These are phyloP conservation scores for Hydractinia echinata DNA, from an alignment of 30 jellyfish, hydroid and myxozoan species.

Conservation along the genomic window DNA sequence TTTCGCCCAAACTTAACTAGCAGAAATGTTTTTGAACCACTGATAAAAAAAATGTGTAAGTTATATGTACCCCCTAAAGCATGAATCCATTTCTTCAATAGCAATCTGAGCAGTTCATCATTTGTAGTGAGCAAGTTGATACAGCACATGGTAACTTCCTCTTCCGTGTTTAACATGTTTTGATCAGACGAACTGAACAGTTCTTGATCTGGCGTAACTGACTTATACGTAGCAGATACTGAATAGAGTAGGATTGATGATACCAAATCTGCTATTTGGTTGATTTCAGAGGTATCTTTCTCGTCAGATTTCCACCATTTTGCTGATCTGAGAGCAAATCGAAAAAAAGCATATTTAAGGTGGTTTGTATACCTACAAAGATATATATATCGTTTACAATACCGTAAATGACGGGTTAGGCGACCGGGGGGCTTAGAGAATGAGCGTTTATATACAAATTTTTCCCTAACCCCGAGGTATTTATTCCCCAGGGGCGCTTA, in stretches of 20 bases:
- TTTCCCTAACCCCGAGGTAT: too few species aligned
- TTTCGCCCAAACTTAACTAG: too few species aligned
- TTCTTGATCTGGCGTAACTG: not conserved
- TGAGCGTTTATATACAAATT: not conserved
- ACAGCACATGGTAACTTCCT: not conserved
- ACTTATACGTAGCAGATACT: conserved; percentile 19
- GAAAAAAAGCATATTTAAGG: not conserved
- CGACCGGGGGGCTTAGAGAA: not conserved
- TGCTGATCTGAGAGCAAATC: too few species aligned
- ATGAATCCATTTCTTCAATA: conserved; percentile 30
- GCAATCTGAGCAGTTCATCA: not conserved
- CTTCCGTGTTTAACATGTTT: not conserved
- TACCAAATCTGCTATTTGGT: conserved; percentile 26
- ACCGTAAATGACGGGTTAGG: too few species aligned
- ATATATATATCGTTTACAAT: not conserved
- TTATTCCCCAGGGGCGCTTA: too few species aligned
- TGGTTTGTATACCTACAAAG: too few species aligned
- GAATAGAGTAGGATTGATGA: conserved; percentile 26
- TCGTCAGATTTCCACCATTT: too few species aligned
- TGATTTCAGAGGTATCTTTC: not conserved
- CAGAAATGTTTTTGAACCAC: too few species aligned
- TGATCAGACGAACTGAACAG: not conserved
- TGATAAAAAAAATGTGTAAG: not conserved
- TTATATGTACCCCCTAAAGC: not conserved
- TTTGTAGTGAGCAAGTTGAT: not conserved